A percentile compares a stretch with the other conserved stretches of the same genome.
phyloP scores from a whole-genome alignment of 37 sponge, comb jelly and placozoan species.

The Eunapius fragilis region DNA sequence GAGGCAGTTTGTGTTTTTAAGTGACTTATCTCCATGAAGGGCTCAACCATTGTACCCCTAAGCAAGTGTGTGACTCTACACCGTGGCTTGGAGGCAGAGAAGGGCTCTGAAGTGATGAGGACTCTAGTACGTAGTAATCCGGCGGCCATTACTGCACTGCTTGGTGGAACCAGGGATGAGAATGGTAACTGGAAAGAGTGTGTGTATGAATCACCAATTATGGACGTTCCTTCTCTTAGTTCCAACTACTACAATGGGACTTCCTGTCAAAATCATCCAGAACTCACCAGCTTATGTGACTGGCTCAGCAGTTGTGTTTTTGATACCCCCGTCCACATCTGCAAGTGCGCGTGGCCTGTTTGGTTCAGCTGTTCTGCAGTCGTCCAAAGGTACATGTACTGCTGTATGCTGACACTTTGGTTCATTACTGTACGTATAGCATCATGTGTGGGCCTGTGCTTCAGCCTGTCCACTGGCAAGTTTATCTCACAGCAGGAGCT shows the following conservation, averaged over 20 bases:
- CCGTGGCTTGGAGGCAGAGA: conserved; percentile 37
- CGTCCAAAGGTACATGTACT: conserved; percentile 17
- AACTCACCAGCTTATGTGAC: conserved; percentile 62
- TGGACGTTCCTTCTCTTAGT: neutral
- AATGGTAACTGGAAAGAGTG: conserved; percentile 27
- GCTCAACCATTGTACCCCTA: neutral
- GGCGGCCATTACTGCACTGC: conserved; percentile 29
- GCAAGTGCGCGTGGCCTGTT: conserved; percentile 57
- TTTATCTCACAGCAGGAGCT: conserved; percentile 53
- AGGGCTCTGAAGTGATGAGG: conserved; percentile 56
- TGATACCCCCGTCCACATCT: conserved; percentile 36
- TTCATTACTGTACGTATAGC: conserved; percentile 10
- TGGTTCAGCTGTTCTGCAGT: conserved; percentile 12
- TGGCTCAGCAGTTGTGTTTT: conserved; percentile 74
- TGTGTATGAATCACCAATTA: neutral
- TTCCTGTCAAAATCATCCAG: conserved; percentile 54
- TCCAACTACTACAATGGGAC: conserved; percentile 60
- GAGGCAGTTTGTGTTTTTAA: neutral
- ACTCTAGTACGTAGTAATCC: conserved; percentile 44
- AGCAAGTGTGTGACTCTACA: conserved; percentile 37
- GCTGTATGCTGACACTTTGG: neutral
- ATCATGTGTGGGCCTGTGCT: conserved; percentile 48
- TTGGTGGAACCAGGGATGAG: conserved; percentile 54
- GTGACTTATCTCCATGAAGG: neutral
- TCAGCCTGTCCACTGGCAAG: conserved; percentile 41